A percentile compares a stretch with the other conserved stretches of the same genome.
Conservation (phyloP, 1,140 invertebrate genomes). For the Drosophila lowei region DNA sequence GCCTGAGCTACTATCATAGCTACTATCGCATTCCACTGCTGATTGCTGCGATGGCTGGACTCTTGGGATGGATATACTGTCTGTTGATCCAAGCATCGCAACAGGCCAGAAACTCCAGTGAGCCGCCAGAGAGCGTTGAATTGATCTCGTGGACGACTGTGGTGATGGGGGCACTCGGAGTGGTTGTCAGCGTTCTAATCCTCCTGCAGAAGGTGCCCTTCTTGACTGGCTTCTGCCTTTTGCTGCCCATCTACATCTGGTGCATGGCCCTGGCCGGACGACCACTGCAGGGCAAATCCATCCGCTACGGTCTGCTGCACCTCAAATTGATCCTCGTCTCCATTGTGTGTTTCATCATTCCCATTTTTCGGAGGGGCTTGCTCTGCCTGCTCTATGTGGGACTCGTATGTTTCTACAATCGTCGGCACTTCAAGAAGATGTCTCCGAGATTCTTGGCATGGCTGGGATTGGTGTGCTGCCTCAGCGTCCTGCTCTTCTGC, state of each 20-base stretch:
- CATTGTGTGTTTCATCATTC: slow-evolving; percentile 61
- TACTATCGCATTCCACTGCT: slow-evolving; percentile 88
- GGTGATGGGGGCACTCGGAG: slow-evolving; percentile 9
- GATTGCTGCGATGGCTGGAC: slow-evolving; percentile 85
- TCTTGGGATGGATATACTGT: slow-evolving; percentile 87
- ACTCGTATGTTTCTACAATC: slow-evolving; percentile 36
- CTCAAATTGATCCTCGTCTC: slow-evolving; percentile 31
- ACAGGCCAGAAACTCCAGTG: not conserved
- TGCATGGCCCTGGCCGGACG: slow-evolving; percentile 31
- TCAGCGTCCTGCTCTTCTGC: slow-evolving; percentile 10
- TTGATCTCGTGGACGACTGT: not conserved
- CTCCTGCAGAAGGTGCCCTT: slow-evolving; percentile 47
- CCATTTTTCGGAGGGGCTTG: slow-evolving; percentile 27
- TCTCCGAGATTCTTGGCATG: slow-evolving; percentile 38
- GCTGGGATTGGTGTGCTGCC: slow-evolving; percentile 7
- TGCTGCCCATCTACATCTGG: slow-evolving; percentile 66
- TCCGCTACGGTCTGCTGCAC: slow-evolving; percentile 11
- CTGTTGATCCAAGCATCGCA: slow-evolving; percentile 28
- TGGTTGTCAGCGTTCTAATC: slow-evolving; percentile 24
- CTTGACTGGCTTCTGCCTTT: slow-evolving; percentile 50
- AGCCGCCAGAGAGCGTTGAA: not conserved
- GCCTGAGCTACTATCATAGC: slow-evolving; percentile 88
- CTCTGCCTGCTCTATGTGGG: slow-evolving; percentile 46
- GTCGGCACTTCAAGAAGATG: slow-evolving; percentile 16
- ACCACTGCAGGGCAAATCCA: not conserved